Conservation (phyloP, 2,888 invertebrate genomes). For the Psylliodes chrysocephalus region DNA sequence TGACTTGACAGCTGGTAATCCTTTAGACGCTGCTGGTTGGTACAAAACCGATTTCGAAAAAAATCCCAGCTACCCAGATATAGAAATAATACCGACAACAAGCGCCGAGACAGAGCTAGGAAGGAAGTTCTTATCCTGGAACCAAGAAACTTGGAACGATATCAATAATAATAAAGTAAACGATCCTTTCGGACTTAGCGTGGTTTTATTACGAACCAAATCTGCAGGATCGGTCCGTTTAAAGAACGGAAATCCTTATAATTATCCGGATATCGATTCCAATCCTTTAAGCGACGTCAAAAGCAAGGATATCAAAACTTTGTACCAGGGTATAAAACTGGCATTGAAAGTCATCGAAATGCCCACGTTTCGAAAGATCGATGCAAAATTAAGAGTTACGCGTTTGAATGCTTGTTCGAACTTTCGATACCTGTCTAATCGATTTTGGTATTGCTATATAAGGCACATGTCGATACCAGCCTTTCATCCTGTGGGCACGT, state of each 20-base stretch:
- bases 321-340: slow-evolving; percentile 66
- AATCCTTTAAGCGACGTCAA: slow-evolving; percentile 71
- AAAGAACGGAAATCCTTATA: slow-evolving; percentile 25
- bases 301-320: slow-evolving; percentile 63
- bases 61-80: slow-evolving; percentile 11
- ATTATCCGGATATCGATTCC: slow-evolving; percentile 68
- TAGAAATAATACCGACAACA: slow-evolving; percentile 16
- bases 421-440: slow-evolving; percentile 23
- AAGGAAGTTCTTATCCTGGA: slow-evolving; percentile 42
- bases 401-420: slow-evolving; percentile 26
- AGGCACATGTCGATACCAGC: slow-evolving; percentile 21
- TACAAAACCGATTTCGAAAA: slow-evolving; percentile 15
- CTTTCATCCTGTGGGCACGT: slow-evolving; percentile 75
- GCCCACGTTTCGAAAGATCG: slow-evolving; percentile 66
- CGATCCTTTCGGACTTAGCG: slow-evolving; percentile 13
- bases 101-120: slow-evolving; percentile 69
- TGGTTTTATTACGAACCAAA: slow-evolving; percentile 37
- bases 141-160: slow-evolving; percentile 54
- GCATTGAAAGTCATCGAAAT: slow-evolving; percentile 64
- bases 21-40: slow-evolving; percentile 14
- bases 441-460: slow-evolving; percentile 36
- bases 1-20: slow-evolving; percentile 22
- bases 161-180: slow-evolving; percentile 57
- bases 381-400: slow-evolving; percentile 59
- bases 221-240: slow-evolving; percentile 71